Evolutionary conservation across 2,888 invertebrate genomes (phyloP).

Genomic region (Drosophila testacea): DNA sequence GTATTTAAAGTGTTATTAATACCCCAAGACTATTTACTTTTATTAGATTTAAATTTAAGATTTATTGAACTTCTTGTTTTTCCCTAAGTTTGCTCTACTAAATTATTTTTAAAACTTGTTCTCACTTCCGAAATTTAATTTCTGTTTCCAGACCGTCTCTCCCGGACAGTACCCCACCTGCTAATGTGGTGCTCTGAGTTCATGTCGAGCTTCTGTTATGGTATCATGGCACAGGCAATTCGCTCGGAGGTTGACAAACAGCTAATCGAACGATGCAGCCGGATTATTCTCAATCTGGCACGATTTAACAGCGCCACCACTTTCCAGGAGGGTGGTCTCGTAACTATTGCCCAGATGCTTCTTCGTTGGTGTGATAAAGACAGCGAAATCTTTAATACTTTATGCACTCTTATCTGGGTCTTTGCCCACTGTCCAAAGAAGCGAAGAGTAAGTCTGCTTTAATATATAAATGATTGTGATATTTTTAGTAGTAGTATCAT

Average conservation of each 20-base stretch:
- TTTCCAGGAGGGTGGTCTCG: slow-evolving; percentile 87
- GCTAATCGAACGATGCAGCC: slow-evolving; percentile 84
- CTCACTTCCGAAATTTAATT: no score
- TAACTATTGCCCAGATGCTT: slow-evolving; percentile 88
- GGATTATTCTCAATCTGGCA: slow-evolving; percentile 89
- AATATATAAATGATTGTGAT: background rate
- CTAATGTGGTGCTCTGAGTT: slow-evolving; percentile 83
- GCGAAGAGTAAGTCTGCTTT: slow-evolving; percentile 66
- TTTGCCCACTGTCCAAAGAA: slow-evolving; percentile 85
- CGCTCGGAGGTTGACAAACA: slow-evolving; percentile 85
- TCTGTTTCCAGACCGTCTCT: slow-evolving; percentile 79
- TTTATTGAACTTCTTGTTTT: no score
- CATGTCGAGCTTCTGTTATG: slow-evolving; percentile 84
- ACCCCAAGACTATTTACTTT: no score
- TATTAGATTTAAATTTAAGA: no score
- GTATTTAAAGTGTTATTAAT: no score
- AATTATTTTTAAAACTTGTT: no score
- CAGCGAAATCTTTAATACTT: slow-evolving; percentile 87
- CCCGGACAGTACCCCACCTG: slow-evolving; percentile 84
- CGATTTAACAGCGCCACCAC: slow-evolving; percentile 88
- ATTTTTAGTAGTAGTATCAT: background rate
- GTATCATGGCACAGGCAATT: slow-evolving; percentile 85
- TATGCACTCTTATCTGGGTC: slow-evolving; percentile 89
- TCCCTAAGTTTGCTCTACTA: no score
- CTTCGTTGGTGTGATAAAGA: slow-evolving; percentile 89